Base-by-base conservation (phyloP, 2,113 vertebrate species). In the Bubalus kerabau region DNA sequence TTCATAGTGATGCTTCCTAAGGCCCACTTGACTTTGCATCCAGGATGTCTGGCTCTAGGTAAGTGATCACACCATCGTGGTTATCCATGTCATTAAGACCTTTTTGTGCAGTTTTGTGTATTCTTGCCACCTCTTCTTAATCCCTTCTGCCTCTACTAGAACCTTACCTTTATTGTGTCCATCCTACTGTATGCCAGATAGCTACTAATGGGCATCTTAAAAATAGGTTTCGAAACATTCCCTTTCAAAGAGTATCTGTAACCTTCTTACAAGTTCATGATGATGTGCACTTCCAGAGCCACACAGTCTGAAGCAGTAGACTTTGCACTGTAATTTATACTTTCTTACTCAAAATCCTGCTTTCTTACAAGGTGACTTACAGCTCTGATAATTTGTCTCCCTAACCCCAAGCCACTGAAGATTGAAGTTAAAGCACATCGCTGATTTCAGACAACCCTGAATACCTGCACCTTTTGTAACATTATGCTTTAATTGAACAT, bases 391-490 rank as follows among this genome's bases (percentile, higher is more conserved):
- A 76, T 64, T 85, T 87, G 4, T 62, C 59, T 96, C 23, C 89
- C 40, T 92, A 86, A 23, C 48, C 3, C 28, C 64, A 85, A 17
- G 54, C 7, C 54, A 80, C 19, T 86, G 19, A 87, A 92, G 16
- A 91, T 81, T 24, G 16, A 26, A 24, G 4, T 84, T 62, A 87
- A 90, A 76, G 54, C 12, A 43, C 16, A 60, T 78, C 11, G 6
- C 26, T 95, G 46, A 92, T 92, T 95, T 91, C 26, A 84, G 32
- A 97, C 93, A 97, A 98, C 95, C 94, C 87, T 32, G 36, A 97
- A 83, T 80, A 95, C 95, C 91, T 94, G 94, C 98, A 95, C 97
- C 95, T 91, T 98, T 98, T 97, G 4, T 98, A 90, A 96, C 32
- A 90, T 12, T 95, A 95, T 95, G 57, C 97, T 97, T 98, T 94